Evolutionary conservation across 64 coral and sea anemone genomes (phyloP), one percentile per base, ranked within the genome.

Genomic region (Orbicella faveolata): DNA sequence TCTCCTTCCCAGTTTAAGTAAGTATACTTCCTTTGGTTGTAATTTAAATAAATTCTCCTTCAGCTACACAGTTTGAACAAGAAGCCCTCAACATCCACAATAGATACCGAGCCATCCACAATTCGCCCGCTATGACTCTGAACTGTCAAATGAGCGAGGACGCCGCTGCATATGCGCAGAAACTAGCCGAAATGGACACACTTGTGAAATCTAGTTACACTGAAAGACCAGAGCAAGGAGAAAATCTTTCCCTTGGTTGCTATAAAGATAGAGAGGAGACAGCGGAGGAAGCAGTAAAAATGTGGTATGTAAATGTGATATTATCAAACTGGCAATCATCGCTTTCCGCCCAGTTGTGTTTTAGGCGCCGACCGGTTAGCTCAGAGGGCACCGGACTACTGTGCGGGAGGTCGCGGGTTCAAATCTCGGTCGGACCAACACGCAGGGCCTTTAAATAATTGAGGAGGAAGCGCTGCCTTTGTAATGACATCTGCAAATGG

Each of bases 51-150:
- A 25, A 63, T 86, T 12, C 65, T 34, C 21, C 7, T 6, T 74
- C 69, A 79, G 88, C 34, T 36, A 86, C 81, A 2, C 33, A 69
- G 53, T 92, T 96, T 72, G 87, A 96, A 16, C 64, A 93, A 75
- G 94, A 96, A 80, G 87, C 87, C 53, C 75, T 96, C 15, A 72
- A 33, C 2, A 83, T 89, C 59, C 95, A 97, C 64, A 97, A 97
- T n/a, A 91, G 93, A 67, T 97, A 94, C 79, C 88, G 95, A 25
- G 89, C 61, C 1, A 90, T 97, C 20, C 95, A 97, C 52, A 72
- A 85, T 57, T 89, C 91, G 1, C 87, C 95, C 9, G 37, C 88
- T 23, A 84, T 97, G 92, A 93, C 63, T 74, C 48, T 97, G 39
- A 97, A 91, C 62, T 87, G 79, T 48, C 84, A 84, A 26, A 94